A percentile compares a stretch with the other conserved stretches of the same genome.
Conservation (phyloP, 2,888 invertebrate genomes). For the Mesochorus sp. region DNA sequence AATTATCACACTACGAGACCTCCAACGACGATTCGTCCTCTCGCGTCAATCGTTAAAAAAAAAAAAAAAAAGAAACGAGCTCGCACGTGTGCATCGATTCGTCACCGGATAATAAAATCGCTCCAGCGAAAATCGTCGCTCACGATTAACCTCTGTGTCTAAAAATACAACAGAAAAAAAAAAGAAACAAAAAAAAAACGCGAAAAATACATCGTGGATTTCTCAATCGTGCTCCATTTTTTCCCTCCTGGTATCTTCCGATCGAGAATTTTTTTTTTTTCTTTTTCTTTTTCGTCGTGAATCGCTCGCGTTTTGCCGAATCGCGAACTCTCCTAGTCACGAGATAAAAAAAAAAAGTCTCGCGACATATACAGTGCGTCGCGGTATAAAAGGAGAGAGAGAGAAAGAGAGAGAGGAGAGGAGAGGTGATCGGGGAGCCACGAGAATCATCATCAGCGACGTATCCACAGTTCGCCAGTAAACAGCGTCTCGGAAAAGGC, state of each 20-base stretch:
- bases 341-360: conserved; percentile 33
- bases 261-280: not conserved
- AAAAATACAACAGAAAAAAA: not conserved
- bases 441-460: conserved; percentile 44
- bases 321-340: not conserved
- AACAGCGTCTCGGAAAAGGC: conserved; percentile 38
- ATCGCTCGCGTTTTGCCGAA: not conserved
- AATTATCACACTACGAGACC: too few species aligned
- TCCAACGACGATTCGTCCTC: not conserved
- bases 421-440: conserved; percentile 54
- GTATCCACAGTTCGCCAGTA: conserved; percentile 19
- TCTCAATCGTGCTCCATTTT: not conserved
- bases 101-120: conserved; percentile 1
- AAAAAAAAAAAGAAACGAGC: not conserved
- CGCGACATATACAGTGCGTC: conserved; percentile 13
- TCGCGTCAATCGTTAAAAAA: not conserved
- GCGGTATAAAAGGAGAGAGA: conserved; percentile 29
- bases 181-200: not conserved
- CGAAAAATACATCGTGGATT: not conserved
- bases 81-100: not conserved
- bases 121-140: not conserved
- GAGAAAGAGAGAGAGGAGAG: conserved; percentile 35
- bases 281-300: not conserved
- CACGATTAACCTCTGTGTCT: conserved; percentile 8
- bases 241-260: too few species aligned